Base-by-base conservation (phyloP, 2,888 invertebrate genomes). In the Luffia ferchaultella region DNA sequence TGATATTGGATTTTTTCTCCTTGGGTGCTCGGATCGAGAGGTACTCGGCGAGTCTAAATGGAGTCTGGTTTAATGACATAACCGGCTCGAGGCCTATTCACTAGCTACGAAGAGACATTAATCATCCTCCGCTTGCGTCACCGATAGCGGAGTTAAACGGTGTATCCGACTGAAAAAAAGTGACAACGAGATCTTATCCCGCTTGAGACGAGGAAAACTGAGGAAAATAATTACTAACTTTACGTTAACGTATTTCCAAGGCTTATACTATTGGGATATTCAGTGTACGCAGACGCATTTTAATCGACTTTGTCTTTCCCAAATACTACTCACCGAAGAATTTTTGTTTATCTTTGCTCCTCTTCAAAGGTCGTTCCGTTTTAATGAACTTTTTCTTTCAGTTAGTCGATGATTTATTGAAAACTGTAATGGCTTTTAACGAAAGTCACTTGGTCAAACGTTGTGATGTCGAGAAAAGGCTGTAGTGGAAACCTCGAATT, bases 31-130 rank as follows among this genome's bases (percentile, higher is more conserved):
- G 30, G 30, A 30, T 30, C 5, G 30, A 30, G 30, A 30, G 30
- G 30, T 30, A 12, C 30, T 30, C 30, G 30, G 30, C 30, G 30
- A 12, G 30, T n/a, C n/a, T n/a, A n/a, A n/a, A n/a, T n/a, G n/a
- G n/a, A n/a, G 5, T 30, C 43, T 49, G 42, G 49, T 19, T 42
- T 49, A 42, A 43, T 20, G 15, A 43, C n/a, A 19, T 49, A 49
- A 49, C 43, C 43, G 49, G 49, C 19, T 49, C 12, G 20, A 49
- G 49, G n/a, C 20, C 16, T 20, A 43, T 49, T 49, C 19, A 42
- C 43, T 49, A 18, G 18, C 16, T n/a, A 45, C 15, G 3, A 5
- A 18, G 18, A 5, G 18, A 5, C 45, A 45, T 45, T 45, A 18
- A 16, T 18, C 15, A 45, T 30, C 30, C 12, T 3, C 30, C 5